Evolutionary conservation across 2,797 vertebrate genomes (phyloP), one percentile per base, ranked within the genome.

Genomic region (Brotula barbata): DNA sequence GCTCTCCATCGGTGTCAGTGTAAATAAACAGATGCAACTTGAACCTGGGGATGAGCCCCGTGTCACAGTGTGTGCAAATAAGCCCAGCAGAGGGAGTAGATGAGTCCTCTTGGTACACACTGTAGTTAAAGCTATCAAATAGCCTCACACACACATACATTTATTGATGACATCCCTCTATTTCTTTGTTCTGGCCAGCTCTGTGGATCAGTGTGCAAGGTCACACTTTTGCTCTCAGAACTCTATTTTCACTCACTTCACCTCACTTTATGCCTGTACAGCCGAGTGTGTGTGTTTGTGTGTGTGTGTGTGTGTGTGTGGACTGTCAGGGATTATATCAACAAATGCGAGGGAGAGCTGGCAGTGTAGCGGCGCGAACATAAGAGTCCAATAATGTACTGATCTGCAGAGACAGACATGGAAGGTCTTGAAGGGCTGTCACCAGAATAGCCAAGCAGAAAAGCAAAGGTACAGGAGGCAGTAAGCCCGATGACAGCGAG

Each of bases 261-360:
- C 48, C 17, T 77, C 58, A 23, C 57, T 50, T 22, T 53, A 31
- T 64, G 51, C 47, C 55, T 70, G 64, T 49, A 45, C 22, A 55
- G 39, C 41, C 48, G 19, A 55, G 44, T 25, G 42, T 4, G 25
- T 28, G 25, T 28, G 25, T 28, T 4, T 28, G 25, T 28, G 25
- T 28, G 25, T 28, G 25, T 28, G 25, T 28, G 25, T 28, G 25
- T 28, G 25, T 28, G 43, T 51, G 46, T 52, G 28, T 21, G 34
- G 31, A n/a, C 41, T 74, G 68, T 68, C 66, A 73, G 64, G 71
- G 53, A 66, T 34, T 48, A 44, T 58, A 73, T 73, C 33, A 36
- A 36, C 31, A 62, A 52, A 60, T 74, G 49, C 59, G 68, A 69
- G 57, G 66, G 10, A 23, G 21, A 57, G 58, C 37, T 73, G 36